These are phyloP conservation scores for Meloe dianella DNA, from an alignment of 2,888 invertebrate genomes.

Conservation along the genomic window DNA sequence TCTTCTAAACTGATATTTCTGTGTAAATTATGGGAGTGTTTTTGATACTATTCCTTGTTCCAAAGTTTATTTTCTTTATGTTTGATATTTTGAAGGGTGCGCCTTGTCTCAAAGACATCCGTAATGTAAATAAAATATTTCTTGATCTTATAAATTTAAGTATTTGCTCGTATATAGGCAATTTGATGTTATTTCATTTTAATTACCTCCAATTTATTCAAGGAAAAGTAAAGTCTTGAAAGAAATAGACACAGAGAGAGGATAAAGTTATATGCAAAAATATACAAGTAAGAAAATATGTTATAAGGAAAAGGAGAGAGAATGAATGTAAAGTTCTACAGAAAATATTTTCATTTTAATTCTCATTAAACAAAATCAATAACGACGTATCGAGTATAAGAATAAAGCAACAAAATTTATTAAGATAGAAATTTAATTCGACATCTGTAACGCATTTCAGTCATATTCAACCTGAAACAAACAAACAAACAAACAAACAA, in stretches of 20 bases:
- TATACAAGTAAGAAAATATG: background rate
- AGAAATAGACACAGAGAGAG: background rate
- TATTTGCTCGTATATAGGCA: conserved; percentile 35
- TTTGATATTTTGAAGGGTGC: background rate
- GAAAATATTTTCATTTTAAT: conserved; percentile 40
- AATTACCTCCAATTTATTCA: conserved; percentile 35
- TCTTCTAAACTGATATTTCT: background rate
- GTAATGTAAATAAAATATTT: conserved; percentile 28
- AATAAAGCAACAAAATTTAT: conserved; percentile 32
- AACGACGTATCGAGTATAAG: conserved; percentile 32
- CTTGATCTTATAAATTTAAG: conserved; percentile 28
- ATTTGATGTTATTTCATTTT: conserved; percentile 40
- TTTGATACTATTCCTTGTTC: background rate
- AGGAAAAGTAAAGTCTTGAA: conserved; percentile 12
- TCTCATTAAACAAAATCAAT: conserved; percentile 41
- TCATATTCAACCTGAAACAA: background rate
- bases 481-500: too few relatives aligned
- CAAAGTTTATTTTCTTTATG: background rate
- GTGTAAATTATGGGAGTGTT: background rate
- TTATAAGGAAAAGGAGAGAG: background rate
- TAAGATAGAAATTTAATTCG: conserved; percentile 27
- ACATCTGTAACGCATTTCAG: background rate
- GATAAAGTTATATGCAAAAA: background rate
- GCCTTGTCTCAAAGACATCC: conserved; percentile 18
- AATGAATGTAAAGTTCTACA: conserved; percentile 19